Evolutionary conservation across 2,888 invertebrate genomes (phyloP), one percentile per base, ranked within the genome.

Genomic region (Chrysina gloriosa): DNA sequence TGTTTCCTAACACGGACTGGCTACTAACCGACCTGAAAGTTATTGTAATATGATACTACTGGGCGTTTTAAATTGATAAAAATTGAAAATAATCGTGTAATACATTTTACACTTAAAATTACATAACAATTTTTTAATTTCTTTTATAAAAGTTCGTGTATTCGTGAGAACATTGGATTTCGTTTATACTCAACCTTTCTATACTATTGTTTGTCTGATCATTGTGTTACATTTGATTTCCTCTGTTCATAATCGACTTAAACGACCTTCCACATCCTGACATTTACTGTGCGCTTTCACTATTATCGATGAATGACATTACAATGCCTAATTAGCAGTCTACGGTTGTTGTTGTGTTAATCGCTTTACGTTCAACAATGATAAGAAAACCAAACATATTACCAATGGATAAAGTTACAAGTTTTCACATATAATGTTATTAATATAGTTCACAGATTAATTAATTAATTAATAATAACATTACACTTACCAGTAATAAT

Each of bases 181-280:
- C 7, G 9, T 19, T 45, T 45, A 16, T 21, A 45, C 21, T 45
- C 21, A 45, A 45, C 16, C 45, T 6, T 45, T 45, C 16, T 1
- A 45, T 9, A n/a, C 7, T 52, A 31, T 52, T 52, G 9, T 9
- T 31, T 52, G 2, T 31, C 29, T 3, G 31, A 9, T n/a, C 52
- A 31, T 52, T 52, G 50, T 52, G 11, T 29, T 1, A 31, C 52
- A 52, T 27, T 29, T 7, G 31, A 29, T 29, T 52, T 52, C 16
- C 52, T 29, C 14, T 52, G 19, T 16, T 16, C 16, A 31, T 25
- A 52, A 52, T 31, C 7, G 52, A 31, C 19, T 27, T 16, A 52
- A 31, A 19, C 2, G 52, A 52, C 52, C 52, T 52, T 52, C 52
- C 31, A 52, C 14, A 16, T 4, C 52, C 14, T 29, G 52, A 16